A percentile compares a stretch with the other conserved stretches of the same genome.
Evolutionary conservation across 1,140 invertebrate species (phyloP).

Genomic region (Eriosoma lanigerum): DNA sequence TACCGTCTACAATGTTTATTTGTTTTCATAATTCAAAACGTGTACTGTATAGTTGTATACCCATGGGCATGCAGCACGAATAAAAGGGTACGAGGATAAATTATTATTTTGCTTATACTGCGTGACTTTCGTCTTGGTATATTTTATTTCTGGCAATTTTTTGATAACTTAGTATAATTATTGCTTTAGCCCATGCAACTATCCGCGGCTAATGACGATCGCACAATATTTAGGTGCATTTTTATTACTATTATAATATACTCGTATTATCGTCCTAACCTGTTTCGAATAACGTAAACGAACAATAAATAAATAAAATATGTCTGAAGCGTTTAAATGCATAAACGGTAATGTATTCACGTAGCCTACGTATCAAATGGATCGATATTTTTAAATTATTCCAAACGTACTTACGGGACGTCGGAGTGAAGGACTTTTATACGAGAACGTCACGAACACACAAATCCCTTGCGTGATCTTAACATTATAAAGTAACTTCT

Average conservation of each 20-base stretch:
- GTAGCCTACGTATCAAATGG: not conserved
- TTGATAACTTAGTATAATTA: conserved; percentile 15
- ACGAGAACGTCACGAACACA: not conserved
- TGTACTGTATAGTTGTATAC: conserved; percentile 19
- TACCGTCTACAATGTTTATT: not conserved
- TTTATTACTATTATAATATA: conserved; percentile 36
- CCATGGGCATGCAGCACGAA: not conserved
- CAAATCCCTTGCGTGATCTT: not conserved
- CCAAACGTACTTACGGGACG: not conserved
- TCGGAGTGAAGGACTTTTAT: not conserved
- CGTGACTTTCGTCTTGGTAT: not conserved
- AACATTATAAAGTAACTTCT: not conserved
- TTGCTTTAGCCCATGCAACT: conserved; percentile 15
- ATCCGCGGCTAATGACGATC: not conserved
- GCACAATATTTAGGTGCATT: not conserved
- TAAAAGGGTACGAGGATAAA: conserved; percentile 32
- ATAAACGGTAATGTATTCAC: conserved; percentile 32
- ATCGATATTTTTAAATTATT: conserved; percentile 33
- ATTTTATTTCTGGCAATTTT: conserved; percentile 11
- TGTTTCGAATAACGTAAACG: conserved; percentile 10
- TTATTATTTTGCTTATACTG: conserved; percentile 24
- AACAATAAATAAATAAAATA: not conserved
- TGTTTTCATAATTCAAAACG: conserved; percentile 38
- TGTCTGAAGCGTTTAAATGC: not conserved
- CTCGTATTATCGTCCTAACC: conserved; percentile 27